A percentile compares a stretch with the other conserved stretches of the same genome.
Conservation (phyloP, 2,113 vertebrate species). For the Syngnathus floridae region DNA sequence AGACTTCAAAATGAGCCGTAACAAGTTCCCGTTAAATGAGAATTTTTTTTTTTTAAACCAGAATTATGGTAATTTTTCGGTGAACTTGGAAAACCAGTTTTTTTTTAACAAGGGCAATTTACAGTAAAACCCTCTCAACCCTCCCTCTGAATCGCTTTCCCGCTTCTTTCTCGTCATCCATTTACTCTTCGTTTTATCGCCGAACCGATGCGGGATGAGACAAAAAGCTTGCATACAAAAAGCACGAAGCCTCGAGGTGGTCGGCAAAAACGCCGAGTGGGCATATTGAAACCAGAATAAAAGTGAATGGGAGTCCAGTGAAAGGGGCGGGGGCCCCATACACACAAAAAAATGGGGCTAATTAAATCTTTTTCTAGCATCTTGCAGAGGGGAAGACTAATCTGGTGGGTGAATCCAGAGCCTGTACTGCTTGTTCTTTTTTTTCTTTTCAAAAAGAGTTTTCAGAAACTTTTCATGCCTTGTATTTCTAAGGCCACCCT, state of each 20-base stretch:
- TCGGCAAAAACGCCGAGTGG: constrained; percentile 52
- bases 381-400: constrained; percentile 49
- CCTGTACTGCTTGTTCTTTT: constrained; percentile 25
- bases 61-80: too few species aligned
- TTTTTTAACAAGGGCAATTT: constrained; percentile 44
- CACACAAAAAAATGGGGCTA: constrained; percentile 24
- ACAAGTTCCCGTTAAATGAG: too few species aligned
- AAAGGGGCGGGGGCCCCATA: constrained; percentile 8
- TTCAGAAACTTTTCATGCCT: constrained; percentile 41
- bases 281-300: constrained; percentile 56
- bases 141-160: constrained; percentile 16
- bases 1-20: neutral
- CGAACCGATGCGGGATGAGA: constrained; percentile 35
- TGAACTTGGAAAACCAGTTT: constrained; percentile 1
- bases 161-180: constrained; percentile 25
- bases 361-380: constrained; percentile 61
- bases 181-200: constrained; percentile 22
- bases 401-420: constrained; percentile 52
- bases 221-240: constrained; percentile 20
- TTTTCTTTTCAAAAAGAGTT: constrained; percentile 22
- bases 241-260: constrained; percentile 41
- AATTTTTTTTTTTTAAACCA: too few species aligned
- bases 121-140: constrained; percentile 36
- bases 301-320: constrained; percentile 31
- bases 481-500: constrained; percentile 46